Base-by-base conservation (phyloP, 92 coral and sea anemone genomes). In the Plumapathes pennacea region DNA sequence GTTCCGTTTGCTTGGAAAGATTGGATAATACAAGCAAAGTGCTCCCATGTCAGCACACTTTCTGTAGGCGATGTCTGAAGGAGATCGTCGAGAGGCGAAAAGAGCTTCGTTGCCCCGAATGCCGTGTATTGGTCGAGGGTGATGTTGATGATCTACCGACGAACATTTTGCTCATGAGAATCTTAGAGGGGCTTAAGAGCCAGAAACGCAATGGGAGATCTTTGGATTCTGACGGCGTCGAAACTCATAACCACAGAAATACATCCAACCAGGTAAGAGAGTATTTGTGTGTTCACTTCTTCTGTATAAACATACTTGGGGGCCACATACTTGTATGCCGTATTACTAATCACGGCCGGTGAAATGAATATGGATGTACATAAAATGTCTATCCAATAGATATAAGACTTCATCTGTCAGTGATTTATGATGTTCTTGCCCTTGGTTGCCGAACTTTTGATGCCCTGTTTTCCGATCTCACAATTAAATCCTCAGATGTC, bases 41-140 rank as follows among this genome's bases (percentile, higher is more conserved):
- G 31, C 67, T 92, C 14, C 98, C 98, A 12, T 92, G 98, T 52
- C 98, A 92, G 69, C 98, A 92, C 65, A 92, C 98, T 24, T 88
- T 92, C 62, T 89, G 96, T 51, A 81, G 72, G 47, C 67, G 92
- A 38, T 92, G 98, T 36, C 72, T 92, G 28, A 67, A 72, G 44
- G 96, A 89, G 51, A 65, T 92, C 15, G 90, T 71, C 15, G 79
- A 86, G 34, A 46, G 60, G 36, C 80, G 89, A 39, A 89, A 92
- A 46, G 98, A 92, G 51, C 57, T 92, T 5, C 85, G 96, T 37
- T 92, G 98, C 52, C 98, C 98, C 4, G 98, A 92, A 50, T 92
- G 98, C 38, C 71, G 98, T 21, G 46, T 82, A 51, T 71, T 92
- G 33, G 94, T 84, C 13, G 82, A 75, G 12, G 84, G 77, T 24